These are phyloP conservation scores for Limnodromus scolopaceus DNA, from an alignment of 2,797 vertebrate genomes.

Conservation along the genomic window DNA sequence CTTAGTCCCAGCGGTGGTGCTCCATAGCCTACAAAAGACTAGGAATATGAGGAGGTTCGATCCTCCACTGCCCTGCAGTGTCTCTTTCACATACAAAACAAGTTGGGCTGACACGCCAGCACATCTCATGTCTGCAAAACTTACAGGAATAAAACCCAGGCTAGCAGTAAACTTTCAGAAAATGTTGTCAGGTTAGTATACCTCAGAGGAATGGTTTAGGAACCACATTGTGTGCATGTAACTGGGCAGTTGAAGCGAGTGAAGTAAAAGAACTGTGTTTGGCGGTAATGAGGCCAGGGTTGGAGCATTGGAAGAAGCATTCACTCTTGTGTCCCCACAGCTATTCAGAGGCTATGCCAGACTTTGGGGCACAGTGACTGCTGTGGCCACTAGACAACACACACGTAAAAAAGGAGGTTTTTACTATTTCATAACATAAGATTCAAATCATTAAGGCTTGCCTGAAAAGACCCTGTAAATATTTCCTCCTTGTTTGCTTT, in stretches of 20 bases:
- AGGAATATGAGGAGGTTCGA: neutral
- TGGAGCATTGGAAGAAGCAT: neutral
- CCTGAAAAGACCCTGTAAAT: neutral
- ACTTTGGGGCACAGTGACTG: neutral
- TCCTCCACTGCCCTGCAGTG: neutral
- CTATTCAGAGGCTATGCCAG: neutral
- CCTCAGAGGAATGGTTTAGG: neutral
- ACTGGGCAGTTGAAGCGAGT: neutral
- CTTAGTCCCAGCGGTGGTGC: neutral
- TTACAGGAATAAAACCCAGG: neutral
- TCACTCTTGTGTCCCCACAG: neutral
- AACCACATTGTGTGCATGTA: fast-evolving
- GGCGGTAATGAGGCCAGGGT: neutral
- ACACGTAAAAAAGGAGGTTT: neutral
- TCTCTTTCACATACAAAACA: neutral
- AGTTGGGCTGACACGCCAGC: neutral
- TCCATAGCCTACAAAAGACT: neutral
- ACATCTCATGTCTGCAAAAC: neutral
- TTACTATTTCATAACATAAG: neutral
- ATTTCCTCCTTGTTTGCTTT: neutral
- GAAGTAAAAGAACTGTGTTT: neutral
- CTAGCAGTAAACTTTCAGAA: neutral
- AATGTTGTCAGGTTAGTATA: neutral
- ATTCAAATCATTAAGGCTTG: neutral
- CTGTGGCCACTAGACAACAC: neutral